Base-by-base conservation (phyloP, 1,140 invertebrate species). In the Drosophila varians region DNA sequence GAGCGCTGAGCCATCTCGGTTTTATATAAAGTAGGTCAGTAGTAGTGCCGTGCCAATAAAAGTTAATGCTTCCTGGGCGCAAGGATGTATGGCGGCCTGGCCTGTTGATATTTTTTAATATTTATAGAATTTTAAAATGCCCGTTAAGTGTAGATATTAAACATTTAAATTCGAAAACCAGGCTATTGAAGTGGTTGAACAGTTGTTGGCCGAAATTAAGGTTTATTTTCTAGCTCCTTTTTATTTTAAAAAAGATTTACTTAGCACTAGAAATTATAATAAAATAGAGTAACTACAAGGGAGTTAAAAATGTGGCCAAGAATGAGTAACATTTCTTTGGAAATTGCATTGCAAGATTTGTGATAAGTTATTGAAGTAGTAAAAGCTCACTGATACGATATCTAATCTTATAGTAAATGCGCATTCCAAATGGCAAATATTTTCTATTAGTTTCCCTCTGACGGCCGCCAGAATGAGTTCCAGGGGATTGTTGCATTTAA, bases 21-120 rank as follows among this genome's bases (percentile, higher is more conserved):
- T 74, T 69, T 76, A 49, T 58, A 79, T 70, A 87, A 86, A 86
- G 72, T 86, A 80, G 80, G 80, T 86, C 80, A 86, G 76, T 80
- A 73, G 76, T 74, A 57, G 80, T 77, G 73, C 69, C 61, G 56
- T 80, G 82, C 82, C 80, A 86, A 86, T 86, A 86, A 87, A 86
- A 86, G 57, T 86, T 86, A 86, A 86, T 87, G 79, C 75, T 61
- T 47, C 18, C 23, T 42, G 48, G 62, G 51, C 65, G 21, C 23
- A 58, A 36, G n/a, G 28, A 31, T 42, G 42, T 34, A 23, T 55
- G 38, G 19, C 19, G 38, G 19, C 19, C 46, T 49, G 56, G 76
- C 80, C 71, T 87, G 80, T 86, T 86, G 80, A 87, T 87, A 86
- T 86, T 87, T 84, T 86, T 86, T 86, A 86, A 86, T 86, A 86